Evolutionary conservation across 2,888 invertebrate species (phyloP).

Genomic region (Stenichneumon culpator): DNA sequence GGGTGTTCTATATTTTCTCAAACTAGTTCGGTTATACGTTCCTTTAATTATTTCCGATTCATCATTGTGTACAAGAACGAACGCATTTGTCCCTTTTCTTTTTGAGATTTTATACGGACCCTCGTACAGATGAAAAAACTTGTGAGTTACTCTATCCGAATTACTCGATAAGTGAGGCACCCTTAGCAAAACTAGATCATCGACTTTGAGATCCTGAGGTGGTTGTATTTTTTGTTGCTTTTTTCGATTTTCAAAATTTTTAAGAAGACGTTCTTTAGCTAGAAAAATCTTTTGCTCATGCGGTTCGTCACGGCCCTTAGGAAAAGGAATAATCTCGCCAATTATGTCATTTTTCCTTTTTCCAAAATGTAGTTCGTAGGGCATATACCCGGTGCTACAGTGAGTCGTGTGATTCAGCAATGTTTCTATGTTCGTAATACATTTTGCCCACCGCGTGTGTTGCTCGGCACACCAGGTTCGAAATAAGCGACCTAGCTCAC

Average conservation of each 20-base stretch:
- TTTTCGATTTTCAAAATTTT: no score
- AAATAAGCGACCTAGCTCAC: conserved; percentile 55
- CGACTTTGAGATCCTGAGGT: no score
- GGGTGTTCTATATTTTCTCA: not conserved
- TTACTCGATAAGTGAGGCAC: no score
- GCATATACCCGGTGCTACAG: conserved; percentile 44
- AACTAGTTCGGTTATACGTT: no score
- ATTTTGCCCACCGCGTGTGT: conserved; percentile 49
- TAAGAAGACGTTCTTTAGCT: not conserved
- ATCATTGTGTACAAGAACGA: no score
- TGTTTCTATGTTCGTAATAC: conserved; percentile 31
- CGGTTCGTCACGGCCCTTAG: not conserved
- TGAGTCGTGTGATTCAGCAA: conserved; percentile 45
- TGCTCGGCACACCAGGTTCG: conserved; percentile 46
- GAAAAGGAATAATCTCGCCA: conserved; percentile 20
- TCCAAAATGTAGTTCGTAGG: conserved; percentile 43
- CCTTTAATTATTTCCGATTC: no score
- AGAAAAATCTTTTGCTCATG: not conserved
- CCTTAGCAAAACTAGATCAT: no score
- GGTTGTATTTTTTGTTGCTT: no score
- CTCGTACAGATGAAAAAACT: no score
- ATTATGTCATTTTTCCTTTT: not conserved
- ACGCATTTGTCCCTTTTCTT: no score
- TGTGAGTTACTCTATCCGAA: no score
- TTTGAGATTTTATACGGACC: no score